phyloP scores from a whole-genome alignment of 1,140 invertebrate species.

The Popillia japonica region DNA sequence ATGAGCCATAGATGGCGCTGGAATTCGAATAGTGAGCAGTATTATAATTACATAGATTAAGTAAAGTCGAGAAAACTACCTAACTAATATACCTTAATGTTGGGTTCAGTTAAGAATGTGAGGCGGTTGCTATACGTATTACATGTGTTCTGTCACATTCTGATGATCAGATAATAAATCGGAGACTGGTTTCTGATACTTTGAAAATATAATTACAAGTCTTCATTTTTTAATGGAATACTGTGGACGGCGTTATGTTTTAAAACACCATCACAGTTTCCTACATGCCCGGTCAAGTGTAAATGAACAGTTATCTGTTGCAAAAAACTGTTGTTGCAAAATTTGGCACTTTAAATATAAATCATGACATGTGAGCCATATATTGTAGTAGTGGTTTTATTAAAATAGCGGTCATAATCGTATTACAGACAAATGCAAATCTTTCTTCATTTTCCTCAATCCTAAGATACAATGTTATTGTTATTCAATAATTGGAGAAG shows the following conservation, averaged over 20 bases:
- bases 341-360: too few relatives aligned
- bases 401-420: too few relatives aligned
- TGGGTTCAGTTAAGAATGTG: constrained; percentile 48
- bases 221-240: constrained; percentile 57
- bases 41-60: constrained; percentile 57
- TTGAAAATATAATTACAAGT: constrained; percentile 57
- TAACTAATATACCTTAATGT: constrained; percentile 56
- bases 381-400: too few relatives aligned
- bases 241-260: constrained; percentile 46
- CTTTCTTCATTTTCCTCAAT: too few relatives aligned
- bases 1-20: constrained; percentile 51
- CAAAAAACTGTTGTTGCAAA: too few relatives aligned
- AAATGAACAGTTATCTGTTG: too few relatives aligned
- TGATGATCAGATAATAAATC: constrained; percentile 54
- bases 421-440: too few relatives aligned
- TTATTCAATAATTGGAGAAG: too few relatives aligned
- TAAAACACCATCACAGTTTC: neutral
- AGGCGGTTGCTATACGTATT: neutral
- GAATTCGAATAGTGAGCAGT: constrained; percentile 48
- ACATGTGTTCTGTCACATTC: constrained; percentile 46
- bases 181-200: constrained; percentile 57
- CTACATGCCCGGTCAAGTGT: neutral
- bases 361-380: too few relatives aligned
- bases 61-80: constrained; percentile 57
- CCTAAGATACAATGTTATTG: too few relatives aligned